Evolutionary conservation across 2,113 vertebrate species (phyloP).

Genomic region (Chloropsis cyanopogon): DNA sequence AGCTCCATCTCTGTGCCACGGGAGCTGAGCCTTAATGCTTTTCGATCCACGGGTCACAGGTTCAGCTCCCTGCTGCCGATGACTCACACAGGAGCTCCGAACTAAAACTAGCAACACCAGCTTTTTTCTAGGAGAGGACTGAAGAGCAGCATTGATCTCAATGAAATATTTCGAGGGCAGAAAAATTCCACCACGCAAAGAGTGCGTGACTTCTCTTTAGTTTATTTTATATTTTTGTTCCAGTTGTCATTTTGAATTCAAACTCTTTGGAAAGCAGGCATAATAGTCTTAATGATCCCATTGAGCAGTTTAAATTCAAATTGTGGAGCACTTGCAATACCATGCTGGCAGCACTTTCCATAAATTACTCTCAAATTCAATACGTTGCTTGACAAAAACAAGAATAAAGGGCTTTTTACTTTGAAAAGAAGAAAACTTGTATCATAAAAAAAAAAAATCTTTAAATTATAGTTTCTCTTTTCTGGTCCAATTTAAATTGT

Average conservation of each 20-base stretch:
- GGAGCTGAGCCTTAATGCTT: slow-evolving; percentile 6
- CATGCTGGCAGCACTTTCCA: slow-evolving; percentile 75
- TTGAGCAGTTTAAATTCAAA: slow-evolving; percentile 82
- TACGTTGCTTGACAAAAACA: slow-evolving; percentile 62
- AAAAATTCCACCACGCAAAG: slow-evolving; percentile 67
- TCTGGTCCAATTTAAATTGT: slow-evolving; percentile 68
- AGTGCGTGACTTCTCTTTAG: slow-evolving; percentile 46
- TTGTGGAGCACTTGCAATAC: slow-evolving; percentile 75
- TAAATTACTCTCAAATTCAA: slow-evolving; percentile 80
- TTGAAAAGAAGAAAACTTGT: slow-evolving; percentile 46
- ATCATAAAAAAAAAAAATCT: slow-evolving; percentile 52
- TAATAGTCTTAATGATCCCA: slow-evolving; percentile 83
- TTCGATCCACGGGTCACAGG: slow-evolving; percentile 4
- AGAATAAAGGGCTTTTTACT: slow-evolving; percentile 59
- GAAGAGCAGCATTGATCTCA: slow-evolving; percentile 56
- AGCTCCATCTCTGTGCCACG: not conserved
- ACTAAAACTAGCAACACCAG: slow-evolving; percentile 54
- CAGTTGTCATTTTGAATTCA: slow-evolving; percentile 75
- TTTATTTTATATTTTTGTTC: slow-evolving; percentile 68
- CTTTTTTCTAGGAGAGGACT: slow-evolving; percentile 36
- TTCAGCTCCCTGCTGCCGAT: slow-evolving; percentile 44
- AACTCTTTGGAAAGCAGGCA: slow-evolving; percentile 76
- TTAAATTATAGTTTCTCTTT: slow-evolving; percentile 74
- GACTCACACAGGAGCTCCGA: slow-evolving; percentile 24
- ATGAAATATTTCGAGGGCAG: slow-evolving; percentile 61